Evolutionary conservation across 1,140 invertebrate species (phyloP).

Genomic region (Lordiphosa mommai): DNA sequence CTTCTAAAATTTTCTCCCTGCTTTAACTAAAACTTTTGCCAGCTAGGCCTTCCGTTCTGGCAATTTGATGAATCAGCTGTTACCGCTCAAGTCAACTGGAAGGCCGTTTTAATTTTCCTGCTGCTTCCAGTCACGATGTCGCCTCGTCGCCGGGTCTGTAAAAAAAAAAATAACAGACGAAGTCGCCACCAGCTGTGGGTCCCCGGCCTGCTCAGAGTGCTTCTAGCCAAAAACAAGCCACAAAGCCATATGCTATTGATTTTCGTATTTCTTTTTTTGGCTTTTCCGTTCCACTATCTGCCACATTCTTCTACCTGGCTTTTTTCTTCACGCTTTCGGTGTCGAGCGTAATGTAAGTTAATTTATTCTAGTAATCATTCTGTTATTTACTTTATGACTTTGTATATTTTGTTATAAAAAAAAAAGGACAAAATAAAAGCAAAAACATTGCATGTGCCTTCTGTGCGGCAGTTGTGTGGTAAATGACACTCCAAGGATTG

Average conservation of each 20-base stretch:
- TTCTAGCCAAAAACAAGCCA: constrained; percentile 30
- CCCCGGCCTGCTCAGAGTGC: not conserved
- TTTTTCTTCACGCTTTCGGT: constrained; percentile 35
- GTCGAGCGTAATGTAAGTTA: constrained; percentile 60
- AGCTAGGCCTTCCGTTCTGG: not conserved
- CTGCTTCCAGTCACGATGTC: constrained; percentile 12
- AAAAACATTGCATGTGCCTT: constrained; percentile 41
- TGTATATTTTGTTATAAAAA: constrained; percentile 19
- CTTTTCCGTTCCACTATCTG: constrained; percentile 28
- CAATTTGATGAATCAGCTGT: constrained; percentile 66
- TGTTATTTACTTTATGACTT: constrained; percentile 41
- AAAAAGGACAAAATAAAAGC: constrained; percentile 1
- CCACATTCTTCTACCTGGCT: constrained; percentile 14
- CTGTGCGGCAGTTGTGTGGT: constrained; percentile 2
- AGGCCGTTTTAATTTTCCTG: constrained; percentile 24
- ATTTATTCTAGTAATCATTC: constrained; percentile 56
- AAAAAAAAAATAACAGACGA: not conserved
- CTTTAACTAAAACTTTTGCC: not conserved
- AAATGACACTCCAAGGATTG: constrained; percentile 44
- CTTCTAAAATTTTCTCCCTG: not conserved
- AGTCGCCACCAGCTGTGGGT: constrained; percentile 5
- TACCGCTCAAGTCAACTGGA: constrained; percentile 43
- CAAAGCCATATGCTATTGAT: constrained; percentile 67
- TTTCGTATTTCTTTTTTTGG: constrained; percentile 29
- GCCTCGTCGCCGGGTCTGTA: constrained; percentile 24